A percentile compares a stretch with the other conserved stretches of the same genome.
Conservation (phyloP, 2,888 invertebrate genomes). For the Crepidodera aurea region DNA sequence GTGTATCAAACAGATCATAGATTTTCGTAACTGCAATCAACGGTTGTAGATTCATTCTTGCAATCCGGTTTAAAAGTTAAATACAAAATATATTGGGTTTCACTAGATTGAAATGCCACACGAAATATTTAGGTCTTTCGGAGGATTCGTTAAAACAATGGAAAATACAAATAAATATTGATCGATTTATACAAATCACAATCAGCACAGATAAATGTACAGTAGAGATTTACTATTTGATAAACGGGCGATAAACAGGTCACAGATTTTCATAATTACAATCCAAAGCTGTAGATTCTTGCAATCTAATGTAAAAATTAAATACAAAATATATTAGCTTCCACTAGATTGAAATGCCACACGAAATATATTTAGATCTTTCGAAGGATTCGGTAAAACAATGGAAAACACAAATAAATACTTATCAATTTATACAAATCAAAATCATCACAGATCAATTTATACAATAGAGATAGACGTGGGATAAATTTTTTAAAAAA, state of each 20-base stretch:
- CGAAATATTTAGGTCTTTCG: conserved; percentile 16
- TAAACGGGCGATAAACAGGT: too few species aligned
- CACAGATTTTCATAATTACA: conserved; percentile 10
- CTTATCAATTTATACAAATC: too few species aligned
- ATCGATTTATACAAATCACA: too few species aligned
- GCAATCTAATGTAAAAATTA: conserved; percentile 8
- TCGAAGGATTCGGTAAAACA: too few species aligned
- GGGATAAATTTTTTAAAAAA: too few species aligned
- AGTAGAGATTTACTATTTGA: too few species aligned
- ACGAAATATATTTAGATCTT: conserved; percentile 15
- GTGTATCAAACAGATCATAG: not conserved
- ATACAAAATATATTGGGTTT: conserved; percentile 14
- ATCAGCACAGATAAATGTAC: too few species aligned
- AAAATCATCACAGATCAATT: too few species aligned
- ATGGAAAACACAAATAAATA: too few species aligned
- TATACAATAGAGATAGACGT: too few species aligned
- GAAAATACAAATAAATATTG: too few species aligned
- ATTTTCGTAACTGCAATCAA: conserved; percentile 8
- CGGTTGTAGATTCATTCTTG: not conserved
- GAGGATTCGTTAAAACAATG: too few species aligned
- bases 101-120: conserved; percentile 20
- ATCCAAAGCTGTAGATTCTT: not conserved
- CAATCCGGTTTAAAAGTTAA: conserved; percentile 9
- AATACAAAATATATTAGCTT: conserved; percentile 15
- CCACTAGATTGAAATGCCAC: conserved; percentile 20